These are phyloP conservation scores for Bubo scandiacus DNA, from an alignment of 2,113 vertebrate genomes.

Conservation along the genomic window DNA sequence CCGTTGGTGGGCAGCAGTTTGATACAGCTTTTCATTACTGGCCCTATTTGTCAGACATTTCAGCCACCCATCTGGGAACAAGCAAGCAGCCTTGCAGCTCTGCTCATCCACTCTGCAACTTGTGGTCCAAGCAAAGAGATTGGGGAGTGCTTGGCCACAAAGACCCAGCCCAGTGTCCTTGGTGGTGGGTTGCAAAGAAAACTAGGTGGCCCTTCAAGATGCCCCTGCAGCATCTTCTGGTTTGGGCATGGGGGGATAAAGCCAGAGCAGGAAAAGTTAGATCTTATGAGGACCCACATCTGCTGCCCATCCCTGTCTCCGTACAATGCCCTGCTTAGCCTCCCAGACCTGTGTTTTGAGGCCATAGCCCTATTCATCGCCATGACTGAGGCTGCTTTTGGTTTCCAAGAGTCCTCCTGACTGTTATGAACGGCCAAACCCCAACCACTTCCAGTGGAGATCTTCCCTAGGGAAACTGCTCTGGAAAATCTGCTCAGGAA, in stretches of 20 bases:
- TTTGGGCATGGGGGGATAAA: background rate
- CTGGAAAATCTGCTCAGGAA: background rate
- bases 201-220: background rate
- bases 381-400: background rate
- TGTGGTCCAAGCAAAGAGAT: background rate
- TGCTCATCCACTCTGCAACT: background rate
- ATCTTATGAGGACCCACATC: background rate
- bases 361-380: background rate
- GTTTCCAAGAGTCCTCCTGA: background rate
- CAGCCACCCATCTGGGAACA: background rate
- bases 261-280: background rate
- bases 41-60: background rate
- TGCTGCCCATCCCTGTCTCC: background rate
- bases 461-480: background rate
- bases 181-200: background rate
- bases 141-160: accelerated
- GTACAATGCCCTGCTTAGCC: background rate
- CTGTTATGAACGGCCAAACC: background rate
- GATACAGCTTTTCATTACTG: background rate
- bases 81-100: background rate
- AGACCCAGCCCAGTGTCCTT: background rate
- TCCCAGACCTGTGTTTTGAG: background rate
- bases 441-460: background rate
- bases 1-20: background rate
- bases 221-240: background rate